Percentiles rank a stretch among this genome's conserved stretches.
Conservation (phyloP, 2,113 vertebrate species). For the Myotis davidii region DNA sequence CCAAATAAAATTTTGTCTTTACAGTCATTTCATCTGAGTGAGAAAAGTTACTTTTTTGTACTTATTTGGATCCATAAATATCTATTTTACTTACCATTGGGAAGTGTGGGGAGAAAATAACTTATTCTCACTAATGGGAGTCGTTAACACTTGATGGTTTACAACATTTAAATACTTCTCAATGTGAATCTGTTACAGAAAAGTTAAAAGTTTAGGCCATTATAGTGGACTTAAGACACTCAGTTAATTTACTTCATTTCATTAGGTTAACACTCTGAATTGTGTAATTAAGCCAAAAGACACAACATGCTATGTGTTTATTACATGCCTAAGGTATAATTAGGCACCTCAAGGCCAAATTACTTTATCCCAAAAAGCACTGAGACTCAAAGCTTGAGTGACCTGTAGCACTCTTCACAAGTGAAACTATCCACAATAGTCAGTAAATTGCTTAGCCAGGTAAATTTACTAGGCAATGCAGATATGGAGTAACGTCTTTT, state of each 20-base stretch:
- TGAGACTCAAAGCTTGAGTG: not conserved
- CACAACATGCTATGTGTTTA: not conserved
- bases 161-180: slow-evolving; percentile 86
- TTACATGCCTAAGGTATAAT: slow-evolving; percentile 47
- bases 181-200: slow-evolving; percentile 85
- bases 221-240: not conserved
- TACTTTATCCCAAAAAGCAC: slow-evolving; percentile 41
- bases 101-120: slow-evolving; percentile 37
- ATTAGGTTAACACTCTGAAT: slow-evolving; percentile 45
- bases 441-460: not conserved
- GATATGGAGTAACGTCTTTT: slow-evolving; percentile 2
- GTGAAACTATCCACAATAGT: not conserved
- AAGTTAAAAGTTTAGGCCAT: slow-evolving; percentile 65
- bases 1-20: slow-evolving; percentile 7
- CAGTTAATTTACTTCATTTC: slow-evolving; percentile 41
- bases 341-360: slow-evolving; percentile 28
- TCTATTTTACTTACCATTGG: slow-evolving; percentile 83
- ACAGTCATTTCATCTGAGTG: not conserved
- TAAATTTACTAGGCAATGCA: not conserved
- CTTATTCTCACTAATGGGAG: slow-evolving; percentile 79
- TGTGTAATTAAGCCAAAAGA: slow-evolving; percentile 59
- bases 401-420: not conserved
- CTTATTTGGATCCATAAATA: slow-evolving; percentile 45
- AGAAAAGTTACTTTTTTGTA: not conserved
- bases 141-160: slow-evolving; percentile 83